phyloP scores from a whole-genome alignment of 2,113 vertebrate species.

The Oenanthe melanoleuca region DNA sequence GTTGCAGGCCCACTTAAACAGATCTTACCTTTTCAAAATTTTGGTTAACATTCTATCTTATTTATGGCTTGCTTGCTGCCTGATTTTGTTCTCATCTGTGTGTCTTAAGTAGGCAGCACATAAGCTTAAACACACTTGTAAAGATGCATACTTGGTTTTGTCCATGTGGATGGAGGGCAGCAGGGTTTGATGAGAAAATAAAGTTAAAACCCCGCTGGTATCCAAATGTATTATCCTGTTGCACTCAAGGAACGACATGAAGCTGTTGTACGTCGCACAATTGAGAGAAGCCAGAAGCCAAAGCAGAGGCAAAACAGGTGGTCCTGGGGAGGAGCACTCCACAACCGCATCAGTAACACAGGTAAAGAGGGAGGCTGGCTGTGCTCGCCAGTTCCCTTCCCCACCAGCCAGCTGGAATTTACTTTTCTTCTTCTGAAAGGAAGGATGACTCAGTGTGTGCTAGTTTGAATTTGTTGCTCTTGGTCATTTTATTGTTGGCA shows the following conservation, averaged over 20 bases:
- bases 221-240: constrained; percentile 11
- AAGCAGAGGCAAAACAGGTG: constrained; percentile 80
- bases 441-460: neutral
- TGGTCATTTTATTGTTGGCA: neutral
- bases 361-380: constrained; percentile 69
- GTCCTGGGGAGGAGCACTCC: constrained; percentile 82
- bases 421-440: neutral
- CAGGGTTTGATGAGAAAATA: neutral
- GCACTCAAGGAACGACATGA: constrained; percentile 87
- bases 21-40: neutral
- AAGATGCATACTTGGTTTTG: neutral
- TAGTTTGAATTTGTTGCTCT: neutral
- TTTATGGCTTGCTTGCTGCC: neutral
- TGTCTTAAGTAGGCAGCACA: neutral
- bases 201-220: neutral
- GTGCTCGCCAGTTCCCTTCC: neutral
- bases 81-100: neutral
- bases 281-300: constrained; percentile 89
- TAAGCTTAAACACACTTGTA: neutral
- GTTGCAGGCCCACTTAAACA: neutral
- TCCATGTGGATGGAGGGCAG: neutral
- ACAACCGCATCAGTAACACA: constrained; percentile 74
- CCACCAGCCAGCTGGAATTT: neutral
- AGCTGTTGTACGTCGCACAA: constrained; percentile 86
- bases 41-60: neutral